Percentiles rank a stretch among this genome's conserved stretches.
phyloP scores from a whole-genome alignment of 2,113 vertebrate species.

The Salvelinus alpinus region DNA sequence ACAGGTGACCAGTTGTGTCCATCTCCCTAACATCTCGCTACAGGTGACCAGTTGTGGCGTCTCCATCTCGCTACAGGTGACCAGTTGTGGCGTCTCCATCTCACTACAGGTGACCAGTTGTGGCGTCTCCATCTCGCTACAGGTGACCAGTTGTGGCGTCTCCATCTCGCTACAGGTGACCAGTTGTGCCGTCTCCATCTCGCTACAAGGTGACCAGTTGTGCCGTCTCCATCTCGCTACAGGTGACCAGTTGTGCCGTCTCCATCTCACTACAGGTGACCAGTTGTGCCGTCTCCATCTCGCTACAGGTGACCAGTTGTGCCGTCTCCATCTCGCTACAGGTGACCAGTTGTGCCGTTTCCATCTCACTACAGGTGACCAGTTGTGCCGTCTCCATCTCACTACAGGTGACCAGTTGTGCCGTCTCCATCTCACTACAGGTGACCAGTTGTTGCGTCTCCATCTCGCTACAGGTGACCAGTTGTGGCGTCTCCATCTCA shows the following conservation, averaged over 20 bases:
- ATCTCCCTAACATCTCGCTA: no score
- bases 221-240: slow-evolving; percentile 15
- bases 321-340: neutral
- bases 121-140: slow-evolving; percentile 15
- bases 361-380: slow-evolving; percentile 14
- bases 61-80: slow-evolving; percentile 13
- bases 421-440: neutral
- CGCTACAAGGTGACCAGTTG: slow-evolving; percentile 39
- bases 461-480: slow-evolving; percentile 30
- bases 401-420: slow-evolving; percentile 42
- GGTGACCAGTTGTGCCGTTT: slow-evolving; percentile 46
- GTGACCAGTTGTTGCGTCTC: slow-evolving; percentile 46
- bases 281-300: slow-evolving; percentile 33
- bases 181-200: slow-evolving; percentile 35
- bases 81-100: slow-evolving; percentile 39
- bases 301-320: slow-evolving; percentile 38
- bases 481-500: slow-evolving; percentile 26
- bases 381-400: slow-evolving; percentile 26
- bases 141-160: slow-evolving; percentile 51
- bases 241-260: slow-evolving; percentile 46
- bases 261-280: slow-evolving; percentile 1
- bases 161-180: slow-evolving; percentile 24
- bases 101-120: slow-evolving; percentile 39
- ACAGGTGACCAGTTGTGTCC: slow-evolving; percentile 52
- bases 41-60: slow-evolving; percentile 50